Conservation (phyloP, 2,888 invertebrate species). For the Xestoiulus laeticollis region DNA sequence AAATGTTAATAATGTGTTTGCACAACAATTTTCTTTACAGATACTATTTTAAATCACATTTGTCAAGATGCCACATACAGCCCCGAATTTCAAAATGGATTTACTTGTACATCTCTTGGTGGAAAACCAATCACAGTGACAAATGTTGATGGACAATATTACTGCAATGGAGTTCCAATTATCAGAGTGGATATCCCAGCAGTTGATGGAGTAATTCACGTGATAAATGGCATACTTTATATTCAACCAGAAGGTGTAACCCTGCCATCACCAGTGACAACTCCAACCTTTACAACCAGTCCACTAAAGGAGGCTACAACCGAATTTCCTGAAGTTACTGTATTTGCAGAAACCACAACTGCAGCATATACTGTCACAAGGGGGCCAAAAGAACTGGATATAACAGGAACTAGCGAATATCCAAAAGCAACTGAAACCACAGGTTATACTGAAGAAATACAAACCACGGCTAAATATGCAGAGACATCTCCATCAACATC, state of each 20-base stretch:
- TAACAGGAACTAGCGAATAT: neutral
- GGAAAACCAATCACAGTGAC: constrained; percentile 45
- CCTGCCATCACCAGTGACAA: neutral
- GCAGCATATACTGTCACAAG: neutral
- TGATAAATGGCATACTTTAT: constrained; percentile 42
- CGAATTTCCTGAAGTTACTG: neutral
- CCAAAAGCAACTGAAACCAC: neutral
- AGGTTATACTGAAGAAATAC: neutral
- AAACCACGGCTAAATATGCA: neutral
- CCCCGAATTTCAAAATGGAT: constrained; percentile 45
- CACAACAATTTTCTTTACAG: constrained; percentile 12
- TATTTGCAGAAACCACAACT: neutral
- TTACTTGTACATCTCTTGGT: constrained; percentile 48
- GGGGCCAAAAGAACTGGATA: neutral
- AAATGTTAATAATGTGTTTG: too few species aligned
- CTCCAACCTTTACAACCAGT: neutral
- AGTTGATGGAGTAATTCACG: constrained; percentile 50
- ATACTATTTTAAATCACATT: constrained; percentile 44
- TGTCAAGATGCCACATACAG: constrained; percentile 47
- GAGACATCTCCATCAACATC: neutral
- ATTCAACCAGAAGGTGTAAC: constrained; percentile 2
- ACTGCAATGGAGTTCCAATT: constrained; percentile 50
- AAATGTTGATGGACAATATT: constrained; percentile 40
- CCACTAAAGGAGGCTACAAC: neutral
- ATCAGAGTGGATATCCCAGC: constrained; percentile 50